phyloP scores from a whole-genome alignment of 2,888 invertebrate genomes.

The Tillus elongatus region DNA sequence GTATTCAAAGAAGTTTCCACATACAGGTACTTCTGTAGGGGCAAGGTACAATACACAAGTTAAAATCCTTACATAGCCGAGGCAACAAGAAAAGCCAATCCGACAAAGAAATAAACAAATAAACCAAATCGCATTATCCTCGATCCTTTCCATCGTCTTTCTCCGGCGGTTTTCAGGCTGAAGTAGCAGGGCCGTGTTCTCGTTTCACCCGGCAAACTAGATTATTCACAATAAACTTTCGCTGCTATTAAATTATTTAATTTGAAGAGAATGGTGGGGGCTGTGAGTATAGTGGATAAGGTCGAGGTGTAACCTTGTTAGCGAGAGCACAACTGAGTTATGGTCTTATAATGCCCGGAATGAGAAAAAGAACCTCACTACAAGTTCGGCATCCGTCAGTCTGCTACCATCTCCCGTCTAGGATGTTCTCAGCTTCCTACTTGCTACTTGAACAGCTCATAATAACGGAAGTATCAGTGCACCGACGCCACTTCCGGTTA shows the following conservation, averaged over 20 bases:
- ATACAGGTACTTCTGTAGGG: no score
- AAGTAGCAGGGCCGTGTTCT: no score
- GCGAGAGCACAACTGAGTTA: slow-evolving; percentile 42
- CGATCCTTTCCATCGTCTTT: not conserved
- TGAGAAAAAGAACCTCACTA: slow-evolving; percentile 39
- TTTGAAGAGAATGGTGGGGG: slow-evolving; percentile 39
- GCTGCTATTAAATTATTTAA: slow-evolving; percentile 47
- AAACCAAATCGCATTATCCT: slow-evolving; percentile 2
- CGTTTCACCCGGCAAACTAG: slow-evolving; percentile 40
- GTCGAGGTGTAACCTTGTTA: slow-evolving; percentile 46
- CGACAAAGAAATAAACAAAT: no score
- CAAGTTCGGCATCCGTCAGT: slow-evolving; percentile 38
- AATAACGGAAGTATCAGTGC: no score
- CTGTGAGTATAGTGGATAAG: slow-evolving; percentile 36
- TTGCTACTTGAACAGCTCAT: no score
- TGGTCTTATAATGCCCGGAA: slow-evolving; percentile 43
- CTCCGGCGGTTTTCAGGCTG: not conserved
- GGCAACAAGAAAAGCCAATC: no score
- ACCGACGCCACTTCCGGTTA: no score
- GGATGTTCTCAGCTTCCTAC: slow-evolving; percentile 13
- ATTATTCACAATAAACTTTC: slow-evolving; percentile 48
- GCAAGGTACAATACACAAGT: no score
- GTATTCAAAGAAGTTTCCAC: no score
- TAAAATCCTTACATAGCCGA: no score
- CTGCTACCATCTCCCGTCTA: slow-evolving; percentile 34